Evolutionary conservation across 2,113 vertebrate genomes (phyloP), one percentile per base, ranked within the genome.

Genomic region (Brachyhypopomus gauderio): DNA sequence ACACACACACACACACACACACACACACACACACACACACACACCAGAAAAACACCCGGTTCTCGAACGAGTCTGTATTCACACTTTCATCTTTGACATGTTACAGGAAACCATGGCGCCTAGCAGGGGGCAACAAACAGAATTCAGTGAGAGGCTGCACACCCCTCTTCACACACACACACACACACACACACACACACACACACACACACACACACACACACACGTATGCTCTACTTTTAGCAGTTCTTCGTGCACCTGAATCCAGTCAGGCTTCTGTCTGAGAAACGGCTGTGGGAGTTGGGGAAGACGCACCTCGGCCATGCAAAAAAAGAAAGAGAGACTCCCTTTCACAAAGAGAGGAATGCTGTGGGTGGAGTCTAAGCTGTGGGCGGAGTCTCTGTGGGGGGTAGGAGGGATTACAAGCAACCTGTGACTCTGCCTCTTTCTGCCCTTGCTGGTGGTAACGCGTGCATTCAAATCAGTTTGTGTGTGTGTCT

Each of bases 361-460:
- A 95, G 95, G 96, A 98, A 97, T 97, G 95, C 95, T 93, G 94
- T 92, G 92, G 94, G 41, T 5, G 41, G 41, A 41, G 41, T 41
- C 41, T 41, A 6, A 41, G 41, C 9, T 92, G 84, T 89, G 88
- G 89, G 94, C 94, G 94, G 93, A 92, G 93, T 84, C 94, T 92
- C 95, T 91, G 93, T 94, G 84, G 96, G 96, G 95, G 95, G 94
- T 94, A 88, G 89, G 91, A 88, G 92, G 96, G 97, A 99, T 98
- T 99, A 98, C 96, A 97, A 97, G 96, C 90, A 97, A 96, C 96
- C 96, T 94, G 96, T 95, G 95, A 96, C 97, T 98, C 97, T 98
- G 97, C 97, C 97, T 99, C 96, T 99, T 98, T 96, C 96, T 98
- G 97, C 96, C 97, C 95, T 95, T 95, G 93, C 94, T 94, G 92